A percentile compares a stretch with the other conserved stretches of the same genome.
phyloP scores from a whole-genome alignment of 2,888 invertebrate genomes.

The Mantis religiosa region DNA sequence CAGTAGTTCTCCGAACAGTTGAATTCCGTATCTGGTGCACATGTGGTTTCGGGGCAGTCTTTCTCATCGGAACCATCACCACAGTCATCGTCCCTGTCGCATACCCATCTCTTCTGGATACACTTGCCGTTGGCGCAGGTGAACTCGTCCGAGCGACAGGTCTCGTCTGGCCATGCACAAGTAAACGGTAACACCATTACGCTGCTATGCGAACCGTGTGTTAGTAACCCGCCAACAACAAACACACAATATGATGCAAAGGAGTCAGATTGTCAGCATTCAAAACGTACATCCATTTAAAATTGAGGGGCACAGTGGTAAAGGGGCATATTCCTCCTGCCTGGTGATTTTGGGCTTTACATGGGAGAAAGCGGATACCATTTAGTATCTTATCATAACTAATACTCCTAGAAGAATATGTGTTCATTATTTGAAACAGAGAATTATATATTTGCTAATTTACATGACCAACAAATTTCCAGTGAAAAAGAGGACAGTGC shows the following conservation, averaged over 20 bases:
- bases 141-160: slow-evolving; percentile 87
- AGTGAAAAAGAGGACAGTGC: too few species aligned
- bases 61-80: slow-evolving; percentile 80
- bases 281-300: too few species aligned
- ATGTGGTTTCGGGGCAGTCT: slow-evolving; percentile 66
- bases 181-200: not conserved
- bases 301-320: too few species aligned
- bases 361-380: too few species aligned
- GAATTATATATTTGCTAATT: too few species aligned
- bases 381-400: too few species aligned
- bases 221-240: not conserved
- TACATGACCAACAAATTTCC: too few species aligned
- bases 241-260: not conserved
- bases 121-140: slow-evolving; percentile 88
- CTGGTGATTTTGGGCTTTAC: too few species aligned
- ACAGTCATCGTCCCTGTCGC: slow-evolving; percentile 84
- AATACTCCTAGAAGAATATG: too few species aligned
- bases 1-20: slow-evolving; percentile 72
- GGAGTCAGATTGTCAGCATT: not conserved
- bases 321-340: too few species aligned
- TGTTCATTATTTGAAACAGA: too few species aligned
- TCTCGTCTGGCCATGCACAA: slow-evolving; percentile 61
- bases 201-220: slow-evolving; percentile 1
- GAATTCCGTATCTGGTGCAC: slow-evolving; percentile 67
- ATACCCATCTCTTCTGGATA: slow-evolving; percentile 81